Conservation (phyloP, 2,888 invertebrate species). For the Hydrotaea cyrtoneurina region DNA sequence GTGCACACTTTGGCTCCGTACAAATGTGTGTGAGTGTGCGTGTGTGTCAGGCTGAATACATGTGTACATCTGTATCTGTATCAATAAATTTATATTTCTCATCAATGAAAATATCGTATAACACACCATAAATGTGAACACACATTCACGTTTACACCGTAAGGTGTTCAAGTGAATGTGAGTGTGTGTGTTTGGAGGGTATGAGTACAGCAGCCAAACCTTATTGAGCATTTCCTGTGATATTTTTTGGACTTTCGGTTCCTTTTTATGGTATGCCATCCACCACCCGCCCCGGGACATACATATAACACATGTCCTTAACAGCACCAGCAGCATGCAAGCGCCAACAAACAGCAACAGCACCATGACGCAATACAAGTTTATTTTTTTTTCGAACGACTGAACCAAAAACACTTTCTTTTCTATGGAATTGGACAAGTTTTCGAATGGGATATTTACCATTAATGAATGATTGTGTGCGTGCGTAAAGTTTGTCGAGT, state of each 20-base stretch:
- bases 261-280: conserved; percentile 11
- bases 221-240: background rate
- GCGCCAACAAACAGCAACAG: background rate
- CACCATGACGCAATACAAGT: background rate
- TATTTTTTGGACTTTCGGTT: background rate
- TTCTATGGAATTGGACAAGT: background rate
- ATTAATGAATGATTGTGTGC: conserved; percentile 35
- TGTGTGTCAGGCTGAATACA: background rate
- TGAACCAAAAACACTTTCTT: background rate
- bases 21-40: background rate
- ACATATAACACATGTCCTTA: conserved; percentile 4
- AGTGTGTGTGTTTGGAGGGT: background rate
- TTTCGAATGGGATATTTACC: background rate
- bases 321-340: background rate
- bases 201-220: background rate
- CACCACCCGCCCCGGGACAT: background rate
- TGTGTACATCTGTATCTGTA: background rate
- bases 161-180: background rate
- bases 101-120: conserved; percentile 25
- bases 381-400: background rate
- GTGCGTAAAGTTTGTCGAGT: background rate
- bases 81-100: conserved; percentile 35
- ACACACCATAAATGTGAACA: conserved; percentile 16
- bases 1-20: background rate
- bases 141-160: background rate